Base-by-base conservation (phyloP, 1,140 invertebrate species). In the Globodera rostochiensis region DNA sequence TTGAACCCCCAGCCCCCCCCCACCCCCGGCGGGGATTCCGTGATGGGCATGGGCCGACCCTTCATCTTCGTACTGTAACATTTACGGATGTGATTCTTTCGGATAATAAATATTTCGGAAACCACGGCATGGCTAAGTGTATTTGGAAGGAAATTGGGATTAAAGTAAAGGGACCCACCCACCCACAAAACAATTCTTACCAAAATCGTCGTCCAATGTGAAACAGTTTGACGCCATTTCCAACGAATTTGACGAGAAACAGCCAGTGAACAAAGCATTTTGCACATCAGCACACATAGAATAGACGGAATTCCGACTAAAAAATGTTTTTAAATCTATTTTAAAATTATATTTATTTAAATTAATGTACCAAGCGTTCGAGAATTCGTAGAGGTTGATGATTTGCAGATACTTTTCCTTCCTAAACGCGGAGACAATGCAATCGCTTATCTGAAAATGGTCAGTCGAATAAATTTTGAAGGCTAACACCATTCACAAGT, bases 341-440 rank as follows among this genome's bases (percentile, higher is more conserved):
- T 73, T 13, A 3, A 3, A 73, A 46, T 1, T 15, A 15, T 73
- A 13, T 73, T 15, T 46, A n/a, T 25, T 73, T 45, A 19, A 46
- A 13, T 45, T 46, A 15, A 25, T 25, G 7, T 69, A 79, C 77
- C 57, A 71, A 25, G 73, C 25, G 25, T 77, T 15, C n/a, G 45
- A 15, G 70, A 87, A 85, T 4, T 85, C 80, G 60, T 75, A 25
- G 25, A 85, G 53, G 11, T 80, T 47, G 36, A 36, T 47, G n/a
- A 85, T 75, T 57, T 85, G 80, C 11, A 46, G 25, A 25, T 86
- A 84, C 46, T 53, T n/a, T n/a, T 64, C 57, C 15, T 69, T 85
- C 46, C 74, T 77, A 74, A 86, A 86, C n/a, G 84, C 80, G 21
- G 82, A 74, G 7, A 85, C 84, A 69, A 86, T 47, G 25, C 85